Evolutionary conservation across 2,797 vertebrate genomes (phyloP), one percentile per base, ranked within the genome.

Genomic region (Brachymystax lenok): DNA sequence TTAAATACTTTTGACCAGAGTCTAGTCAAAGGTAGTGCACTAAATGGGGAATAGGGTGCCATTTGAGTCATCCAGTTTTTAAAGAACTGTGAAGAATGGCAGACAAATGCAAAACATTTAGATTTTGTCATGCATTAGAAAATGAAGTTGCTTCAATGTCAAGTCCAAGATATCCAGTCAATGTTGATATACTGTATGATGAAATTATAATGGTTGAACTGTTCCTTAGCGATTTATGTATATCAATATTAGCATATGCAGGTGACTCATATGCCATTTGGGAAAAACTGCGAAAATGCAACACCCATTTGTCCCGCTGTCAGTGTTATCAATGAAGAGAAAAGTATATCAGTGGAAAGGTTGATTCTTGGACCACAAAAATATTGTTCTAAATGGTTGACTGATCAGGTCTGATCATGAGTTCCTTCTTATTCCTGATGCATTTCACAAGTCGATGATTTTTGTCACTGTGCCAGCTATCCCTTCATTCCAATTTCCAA

Each of bases 171-270:
- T 76, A 74, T 80, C 78, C 83, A 73, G 35, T 61, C 84, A 61
- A 85, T n/a, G 7, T 46, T 88, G 83, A 86, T 88, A 84, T 88
- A 87, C 75, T 90, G 89, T 90, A 88, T 88, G 91, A 81, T 85
- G 87, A 91, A 76, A 83, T 46, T 14, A 30, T 73, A 84, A 83
- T 61, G 88, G 83, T 71, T 74, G 88, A 90, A 83, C 24, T 71
- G 59, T 82, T 75, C 46, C 46, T 59, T 50, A 79, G 28, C 28
- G 84, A 10, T 82, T 79, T 80, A 82, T 82, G 81, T 80, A 83
- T 90, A 91, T 93, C 30, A 88, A 61, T 87, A 84, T 82, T 74
- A 76, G 61, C 81, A 78, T 69, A 80, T 77, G 85, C 16, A 66
- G 51, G 17, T 16, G 28, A 6, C 7, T 19, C 6, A 5, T 30